These are phyloP conservation scores for Mythimna pallens DNA, from an alignment of 2,888 invertebrate genomes.

Conservation along the genomic window DNA sequence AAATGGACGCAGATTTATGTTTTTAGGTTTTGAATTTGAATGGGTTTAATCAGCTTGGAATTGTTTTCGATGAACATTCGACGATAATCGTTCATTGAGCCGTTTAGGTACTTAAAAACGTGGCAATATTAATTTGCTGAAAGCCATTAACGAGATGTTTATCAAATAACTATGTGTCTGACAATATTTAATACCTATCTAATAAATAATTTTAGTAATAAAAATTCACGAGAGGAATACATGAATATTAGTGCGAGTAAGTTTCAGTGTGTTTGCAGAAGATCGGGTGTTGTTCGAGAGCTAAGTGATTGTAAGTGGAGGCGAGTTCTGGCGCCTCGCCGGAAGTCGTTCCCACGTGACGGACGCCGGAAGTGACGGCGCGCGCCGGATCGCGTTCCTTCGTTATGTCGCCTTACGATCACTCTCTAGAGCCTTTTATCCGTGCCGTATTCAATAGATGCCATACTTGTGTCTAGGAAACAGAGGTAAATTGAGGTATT, in stretches of 20 bases:
- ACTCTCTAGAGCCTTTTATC: conserved; percentile 76
- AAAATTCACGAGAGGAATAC: conserved; percentile 50
- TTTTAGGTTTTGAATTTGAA: conserved; percentile 62
- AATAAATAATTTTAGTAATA: conserved; percentile 31
- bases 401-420: conserved; percentile 82
- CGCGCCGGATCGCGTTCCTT: conserved; percentile 86
- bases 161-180: conserved; percentile 47
- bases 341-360: conserved; percentile 89
- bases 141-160: conserved; percentile 41
- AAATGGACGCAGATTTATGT: conserved; percentile 77
- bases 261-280: conserved; percentile 73
- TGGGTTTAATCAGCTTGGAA: conserved; percentile 47
- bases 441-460: conserved; percentile 65
- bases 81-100: conserved; percentile 40
- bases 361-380: conserved; percentile 88
- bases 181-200: conserved; percentile 25
- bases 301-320: conserved; percentile 90
- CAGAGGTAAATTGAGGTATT: conserved; percentile 58
- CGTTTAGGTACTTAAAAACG: conserved; percentile 34
- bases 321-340: conserved; percentile 85
- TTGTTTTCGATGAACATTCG: conserved; percentile 33
- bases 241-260: conserved; percentile 66
- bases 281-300: conserved; percentile 78
- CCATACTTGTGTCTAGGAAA: conserved; percentile 58
- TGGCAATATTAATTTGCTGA: conserved; percentile 44